Base-by-base conservation (phyloP, 35 echinoderm and acorn worm genomes). In the Holothuria glaberrima region DNA sequence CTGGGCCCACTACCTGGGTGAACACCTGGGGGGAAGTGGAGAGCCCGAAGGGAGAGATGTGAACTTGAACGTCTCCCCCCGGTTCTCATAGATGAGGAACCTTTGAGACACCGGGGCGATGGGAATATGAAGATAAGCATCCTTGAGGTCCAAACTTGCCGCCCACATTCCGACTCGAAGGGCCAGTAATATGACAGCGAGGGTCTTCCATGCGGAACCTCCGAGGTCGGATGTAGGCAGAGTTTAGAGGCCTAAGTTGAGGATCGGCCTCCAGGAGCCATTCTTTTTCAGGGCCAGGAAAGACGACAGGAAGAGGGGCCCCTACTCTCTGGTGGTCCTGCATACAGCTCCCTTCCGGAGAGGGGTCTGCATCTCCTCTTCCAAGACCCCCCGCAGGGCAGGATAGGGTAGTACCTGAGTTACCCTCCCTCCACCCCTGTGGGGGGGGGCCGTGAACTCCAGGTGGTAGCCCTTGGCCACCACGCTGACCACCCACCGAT, bases 221-320 rank as follows among this genome's bases (percentile, higher is more conserved):
- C 33, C 32, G 9, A 0, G 74, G 35, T 6, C 45, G 30, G 2
- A 78, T 45, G 45, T 38, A 84, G 66, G 66, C 66, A 9, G 12
- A 21, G 54, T 84, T 84, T 12, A 84, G 54, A 3, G 57, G 80
- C 80, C 58, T 84, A 84, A 50, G 34, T 84, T 84, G 57, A 84
- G 58, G 80, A 60, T 62, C 7, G 80, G 80, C 20, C 80, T 30
- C 57, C 80, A 84, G 57, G 48, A 30, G 54, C 80, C 80, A 9
- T 31, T 60, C 44, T 57, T 62, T 24, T 84, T 84, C 26, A 44
- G 58, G 6, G 58, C 57, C 13, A 84, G 45, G 46, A 84, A 69
- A 69, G 66, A 29, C 24, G 66, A 69, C 66, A 6, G 66, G 66
- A 69, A 69, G 66, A 69, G 66, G 66, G 66, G 25, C 31, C 66